Conservation (phyloP, 2,888 invertebrate species). For the Caenorhabditis sulstoni region DNA sequence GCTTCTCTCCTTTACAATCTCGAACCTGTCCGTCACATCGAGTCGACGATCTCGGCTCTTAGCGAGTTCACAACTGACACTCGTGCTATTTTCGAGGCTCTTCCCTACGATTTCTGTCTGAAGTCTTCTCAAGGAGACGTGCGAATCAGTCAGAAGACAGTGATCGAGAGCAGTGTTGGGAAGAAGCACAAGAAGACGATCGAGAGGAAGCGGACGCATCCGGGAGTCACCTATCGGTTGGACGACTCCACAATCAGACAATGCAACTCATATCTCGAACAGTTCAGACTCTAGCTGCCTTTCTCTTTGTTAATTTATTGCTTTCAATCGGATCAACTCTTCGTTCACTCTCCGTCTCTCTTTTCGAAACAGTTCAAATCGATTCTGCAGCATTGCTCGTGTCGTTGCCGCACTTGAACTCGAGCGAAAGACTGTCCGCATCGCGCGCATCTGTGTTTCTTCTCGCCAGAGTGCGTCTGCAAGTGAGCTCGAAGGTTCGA, state of each 20-base stretch:
- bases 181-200: constrained; percentile 31
- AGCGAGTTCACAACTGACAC: constrained; percentile 45
- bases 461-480: constrained; percentile 67
- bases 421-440: constrained; percentile 65
- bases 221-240: constrained; percentile 44
- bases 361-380: constrained; percentile 6
- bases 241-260: constrained; percentile 42
- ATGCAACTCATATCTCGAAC: constrained; percentile 50
- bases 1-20: constrained; percentile 36
- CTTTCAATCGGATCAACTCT: constrained; percentile 9
- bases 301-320: not conserved
- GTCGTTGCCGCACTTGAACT: constrained; percentile 59
- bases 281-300: constrained; percentile 33
- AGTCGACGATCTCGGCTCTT: constrained; percentile 41
- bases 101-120: constrained; percentile 54
- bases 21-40: constrained; percentile 38
- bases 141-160: constrained; percentile 39
- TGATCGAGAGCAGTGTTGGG: constrained; percentile 12
- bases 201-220: constrained; percentile 22
- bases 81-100: constrained; percentile 33
- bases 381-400: constrained; percentile 51
- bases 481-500: constrained; percentile 70
- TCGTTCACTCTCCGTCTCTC: constrained; percentile 13
- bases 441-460: constrained; percentile 58
- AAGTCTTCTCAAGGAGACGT: constrained; percentile 39